Conservation (phyloP, 2,797 vertebrate species). For the Mergus octosetaceus region DNA sequence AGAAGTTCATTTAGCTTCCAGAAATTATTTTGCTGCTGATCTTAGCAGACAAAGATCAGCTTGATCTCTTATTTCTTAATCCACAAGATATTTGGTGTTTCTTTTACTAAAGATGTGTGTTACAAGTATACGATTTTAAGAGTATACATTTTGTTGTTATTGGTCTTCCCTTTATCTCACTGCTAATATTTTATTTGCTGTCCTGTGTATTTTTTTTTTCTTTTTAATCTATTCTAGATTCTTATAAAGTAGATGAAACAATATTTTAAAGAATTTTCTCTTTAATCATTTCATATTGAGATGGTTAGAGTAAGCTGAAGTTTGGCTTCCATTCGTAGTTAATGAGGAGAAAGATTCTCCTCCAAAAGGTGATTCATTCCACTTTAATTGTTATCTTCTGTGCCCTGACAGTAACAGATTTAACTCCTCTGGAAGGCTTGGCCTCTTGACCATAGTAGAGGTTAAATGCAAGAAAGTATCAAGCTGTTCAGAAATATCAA, state of each 20-base stretch:
- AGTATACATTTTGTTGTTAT: not conserved
- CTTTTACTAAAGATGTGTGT: not conserved
- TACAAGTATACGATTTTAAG: not conserved
- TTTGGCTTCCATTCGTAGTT: not conserved
- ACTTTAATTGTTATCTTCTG: slow-evolving; percentile 7
- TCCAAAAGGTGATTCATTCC: not conserved
- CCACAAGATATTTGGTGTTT: not conserved
- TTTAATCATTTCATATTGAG: not conserved
- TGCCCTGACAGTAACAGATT: not conserved
- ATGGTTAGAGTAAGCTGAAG: not conserved
- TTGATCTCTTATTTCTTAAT: not conserved
- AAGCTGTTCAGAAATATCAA: not conserved
- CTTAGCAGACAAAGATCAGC: not conserved
- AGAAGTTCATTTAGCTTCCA: not conserved
- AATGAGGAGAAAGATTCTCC: not conserved
- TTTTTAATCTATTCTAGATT: not conserved
- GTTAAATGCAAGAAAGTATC: not conserved
- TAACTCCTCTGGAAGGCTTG: not conserved
- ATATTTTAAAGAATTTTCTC: not conserved
- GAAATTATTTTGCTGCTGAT: not conserved
- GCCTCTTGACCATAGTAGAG: not conserved
- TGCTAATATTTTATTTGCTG: not conserved
- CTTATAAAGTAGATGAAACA: not conserved
- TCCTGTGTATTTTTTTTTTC: not conserved
- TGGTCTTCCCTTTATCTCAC: not conserved